Evolutionary conservation across 2,113 vertebrate species (phyloP), one percentile per base, ranked within the genome.

Genomic region (Clarias batrachus): DNA sequence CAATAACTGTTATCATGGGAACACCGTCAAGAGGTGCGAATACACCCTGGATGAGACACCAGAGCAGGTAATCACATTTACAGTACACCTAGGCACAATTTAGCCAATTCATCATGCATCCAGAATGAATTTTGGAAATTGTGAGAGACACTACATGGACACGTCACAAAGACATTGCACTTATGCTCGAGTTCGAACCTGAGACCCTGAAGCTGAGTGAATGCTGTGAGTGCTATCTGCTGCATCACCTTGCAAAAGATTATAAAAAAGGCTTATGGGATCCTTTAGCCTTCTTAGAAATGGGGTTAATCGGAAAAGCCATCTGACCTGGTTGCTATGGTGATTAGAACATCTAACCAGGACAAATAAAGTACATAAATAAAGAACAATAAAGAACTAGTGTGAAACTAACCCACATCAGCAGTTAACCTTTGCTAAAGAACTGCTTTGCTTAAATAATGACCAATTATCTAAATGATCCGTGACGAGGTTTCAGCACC

Each of bases 291-390:
- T 1, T 25, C 48, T 74, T 52, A 52, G 16, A 71, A 71, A 71
- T 11, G 17, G 41, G 71, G 41, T 12, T n/a, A 76, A 76, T n/a
- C 21, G 4, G 71, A 52, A 52, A 76, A 48, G 41, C 4, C 41
- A 52, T 52, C 21, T 52, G 41, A 82, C 48, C 41, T 19, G 48
- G 78, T 84, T 86, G 84, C 88, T 52, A 85, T 74, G 60, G 84
- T 86, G 78, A 85, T 84, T 86, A 77, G 73, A 87, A 41, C 27
- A 63, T 48, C 8, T 33, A 21, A 81, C 54, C 81, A 41, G 13
- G 77, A 77, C 62, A 59, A 84, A 82, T 41, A 82, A 57, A 66
- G 21, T 19, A 68, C 62, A 59, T 77, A 70, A 87, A 87, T 76
- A 60, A 62, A 68, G 16, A 0, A 19, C 62, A 30, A 48, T 48